Base-by-base conservation (phyloP, 2,888 invertebrate species). In the Cephus spinipes region DNA sequence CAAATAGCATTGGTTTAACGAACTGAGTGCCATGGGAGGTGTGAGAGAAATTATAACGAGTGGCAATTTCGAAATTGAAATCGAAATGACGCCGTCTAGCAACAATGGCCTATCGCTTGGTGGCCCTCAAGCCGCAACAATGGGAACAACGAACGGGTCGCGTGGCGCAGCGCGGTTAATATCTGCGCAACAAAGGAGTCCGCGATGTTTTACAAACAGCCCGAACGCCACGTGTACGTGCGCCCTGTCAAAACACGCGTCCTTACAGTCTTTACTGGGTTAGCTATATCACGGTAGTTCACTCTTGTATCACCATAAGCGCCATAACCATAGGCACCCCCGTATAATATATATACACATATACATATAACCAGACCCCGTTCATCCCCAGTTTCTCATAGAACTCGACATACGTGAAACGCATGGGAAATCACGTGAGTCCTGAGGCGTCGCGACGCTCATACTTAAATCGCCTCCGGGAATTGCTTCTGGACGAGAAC, bases 181-280 rank as follows among this genome's bases (percentile, higher is more conserved):
- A 90, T 90, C 89, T 86, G 83, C 80, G 81, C 85, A 87, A 91
- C 89, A 91, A 90, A 89, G 87, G 88, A 88, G 82, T 86, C 85
- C 86, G 85, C 87, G 87, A 89, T 91, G 91, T 91, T 91, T 91
- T 91, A 91, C 91, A 91, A 91, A 91, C 90, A 90, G 88, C 88
- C 86, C 84, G 81, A 55, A 79, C 83, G 91, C 86, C 91, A 91
- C 91, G 91, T 89, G 91, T 84, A 83, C 81, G 83, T 80, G 82
- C 82, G 85, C 89, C 87, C 89, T 91, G 91, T 91, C 91, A 91
- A 91, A 91, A 91, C 90, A 91, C 89, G 88, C 87, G 87, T 82
- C 71, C 32, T 31, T 33, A 33, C 31, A 71, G 71, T 31, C 71
- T n/a, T 71, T 55, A 55, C 55, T 55, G 55, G 55, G 55, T 55